phyloP scores from a whole-genome alignment of 2,113 vertebrate genomes.

The Tonatia bakeri region DNA sequence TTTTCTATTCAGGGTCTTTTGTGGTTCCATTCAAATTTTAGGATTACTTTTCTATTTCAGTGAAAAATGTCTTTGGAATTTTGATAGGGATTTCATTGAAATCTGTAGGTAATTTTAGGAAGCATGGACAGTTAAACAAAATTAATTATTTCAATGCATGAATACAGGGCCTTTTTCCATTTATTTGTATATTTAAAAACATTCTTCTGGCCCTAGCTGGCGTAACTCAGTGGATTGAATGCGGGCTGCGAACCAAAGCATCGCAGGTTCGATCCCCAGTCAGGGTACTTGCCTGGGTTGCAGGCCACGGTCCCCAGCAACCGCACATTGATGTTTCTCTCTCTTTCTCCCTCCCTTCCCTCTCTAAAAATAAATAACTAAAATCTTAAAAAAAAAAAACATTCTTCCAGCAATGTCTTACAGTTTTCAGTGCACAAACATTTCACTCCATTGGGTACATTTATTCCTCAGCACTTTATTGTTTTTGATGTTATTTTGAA shows the following conservation, averaged over 20 bases:
- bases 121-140: not conserved
- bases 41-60: not conserved
- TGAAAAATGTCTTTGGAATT: not conserved
- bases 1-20: not conserved
- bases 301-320: too few species aligned
- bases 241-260: too few species aligned
- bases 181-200: not conserved
- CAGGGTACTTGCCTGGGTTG: too few species aligned
- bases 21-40: not conserved
- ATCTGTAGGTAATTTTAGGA: not conserved
- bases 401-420: not conserved
- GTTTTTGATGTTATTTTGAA: not conserved
- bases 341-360: too few species aligned
- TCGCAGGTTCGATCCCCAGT: too few species aligned
- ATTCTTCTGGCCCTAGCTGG: too few species aligned
- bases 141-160: not conserved
- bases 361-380: too few species aligned
- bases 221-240: too few species aligned
- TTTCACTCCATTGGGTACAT: not conserved
- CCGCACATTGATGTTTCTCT: too few species aligned
- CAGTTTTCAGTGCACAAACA: not conserved
- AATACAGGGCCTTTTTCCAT: not conserved
- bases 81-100: not conserved
- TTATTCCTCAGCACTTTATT: not conserved
- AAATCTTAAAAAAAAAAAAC: not conserved